Evolutionary conservation across 2,797 vertebrate species (phyloP), one percentile per base, ranked within the genome.

Genomic region (Crocodylus rhombifer): DNA sequence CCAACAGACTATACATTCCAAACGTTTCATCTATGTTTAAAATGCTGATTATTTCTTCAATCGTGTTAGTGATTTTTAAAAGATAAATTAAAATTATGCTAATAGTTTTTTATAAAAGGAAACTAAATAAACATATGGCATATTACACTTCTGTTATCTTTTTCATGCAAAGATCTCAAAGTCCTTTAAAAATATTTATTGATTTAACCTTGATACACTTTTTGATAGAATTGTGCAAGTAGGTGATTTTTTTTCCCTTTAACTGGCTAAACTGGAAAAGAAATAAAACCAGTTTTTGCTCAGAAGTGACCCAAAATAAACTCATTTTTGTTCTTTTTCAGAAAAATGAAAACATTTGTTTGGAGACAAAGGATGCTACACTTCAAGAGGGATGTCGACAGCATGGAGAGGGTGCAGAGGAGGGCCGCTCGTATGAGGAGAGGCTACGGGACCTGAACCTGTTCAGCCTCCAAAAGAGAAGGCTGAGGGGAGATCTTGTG

Each of bases 11-110:
- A 91, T 82, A 85, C 85, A 90, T 93, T 94, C 88, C 80, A 91
- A 95, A 93, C 94, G 89, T 91, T 96, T 82, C 18, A 78, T 76
- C 16, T 92, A 89, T 86, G 67, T 91, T 96, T 91, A 91, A 95
- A 94, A 94, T 73, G 91, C 89, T 84, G 92, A 83, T 95, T 96
- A 92, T 96, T 95, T 96, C 91, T 89, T 92, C 85, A 82, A 87
- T 74, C 60, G 7, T 80, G n/a, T 79, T 91, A 82, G 87, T 55
- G 23, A 21, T 60, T 20, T 73, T 17, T 5, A 60, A 73, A 56
- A 60, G 36, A 71, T 30, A 61, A 61, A 14, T 8, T 36, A 23
- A 4, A 15, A 14, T 33, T n/a, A 7, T 7, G 28, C 14, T 58
- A 61, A 16, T 23, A 18, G 36, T 23, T 84, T 33, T n/a, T 15